Evolutionary conservation across 2,888 invertebrate genomes (phyloP).

Genomic region (Lasioglossum morio): DNA sequence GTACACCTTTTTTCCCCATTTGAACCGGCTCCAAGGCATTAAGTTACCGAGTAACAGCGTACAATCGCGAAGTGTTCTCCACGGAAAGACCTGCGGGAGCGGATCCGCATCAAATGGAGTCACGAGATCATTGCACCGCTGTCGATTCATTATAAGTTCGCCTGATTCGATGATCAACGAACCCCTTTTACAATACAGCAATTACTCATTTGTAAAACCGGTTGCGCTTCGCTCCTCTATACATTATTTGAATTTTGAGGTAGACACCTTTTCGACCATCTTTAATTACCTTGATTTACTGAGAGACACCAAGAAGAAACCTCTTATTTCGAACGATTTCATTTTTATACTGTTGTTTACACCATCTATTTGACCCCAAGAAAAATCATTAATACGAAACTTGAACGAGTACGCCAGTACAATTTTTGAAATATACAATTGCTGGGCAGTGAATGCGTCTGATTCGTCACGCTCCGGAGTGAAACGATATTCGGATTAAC

Average conservation of each 20-base stretch:
- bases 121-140: constrained; percentile 11
- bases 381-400: neutral
- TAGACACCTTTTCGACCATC: neutral
- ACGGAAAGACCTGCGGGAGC: neutral
- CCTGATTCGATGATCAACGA: neutral
- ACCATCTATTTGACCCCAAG: neutral
- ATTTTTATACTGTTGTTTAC: neutral
- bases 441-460: too few species aligned
- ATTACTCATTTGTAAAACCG: constrained; percentile 1
- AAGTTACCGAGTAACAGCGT: constrained; percentile 5
- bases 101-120: neutral
- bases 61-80: constrained; percentile 11
- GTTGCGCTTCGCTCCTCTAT: neutral
- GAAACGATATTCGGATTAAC: too few species aligned
- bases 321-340: neutral
- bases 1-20: constrained; percentile 10
- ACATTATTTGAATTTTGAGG: neutral
- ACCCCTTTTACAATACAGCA: neutral
- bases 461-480: too few species aligned
- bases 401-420: neutral
- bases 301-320: neutral
- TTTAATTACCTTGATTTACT: neutral
- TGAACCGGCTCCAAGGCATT: constrained; percentile 13
- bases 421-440: too few species aligned
- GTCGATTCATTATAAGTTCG: neutral